These are phyloP conservation scores for Metellina segmentata DNA, from an alignment of 2,888 invertebrate genomes.

Conservation along the genomic window DNA sequence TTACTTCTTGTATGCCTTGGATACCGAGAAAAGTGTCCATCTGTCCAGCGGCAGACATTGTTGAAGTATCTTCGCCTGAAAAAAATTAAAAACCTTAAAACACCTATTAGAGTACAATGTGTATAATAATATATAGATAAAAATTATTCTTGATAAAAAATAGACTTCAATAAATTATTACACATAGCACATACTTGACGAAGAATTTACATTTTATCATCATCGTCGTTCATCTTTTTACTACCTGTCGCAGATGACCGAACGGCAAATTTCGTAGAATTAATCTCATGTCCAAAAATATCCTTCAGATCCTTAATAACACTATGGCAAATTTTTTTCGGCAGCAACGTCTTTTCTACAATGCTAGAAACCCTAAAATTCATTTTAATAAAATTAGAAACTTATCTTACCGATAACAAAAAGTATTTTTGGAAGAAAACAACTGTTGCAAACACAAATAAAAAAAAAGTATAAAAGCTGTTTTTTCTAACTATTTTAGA, in stretches of 20 bases:
- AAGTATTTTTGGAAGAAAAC: no score
- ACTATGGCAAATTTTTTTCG: conserved; percentile 21
- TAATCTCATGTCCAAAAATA: conserved; percentile 9
- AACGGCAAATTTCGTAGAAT: conserved; percentile 7
- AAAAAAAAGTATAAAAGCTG: no score
- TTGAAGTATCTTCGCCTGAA: conserved; percentile 89
- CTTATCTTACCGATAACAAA: no score
- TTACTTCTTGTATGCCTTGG: conserved; percentile 79
- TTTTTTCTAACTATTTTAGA: no score
- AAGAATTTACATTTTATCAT: neutral
- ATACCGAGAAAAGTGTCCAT: conserved; percentile 90
- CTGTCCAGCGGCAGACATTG: conserved; percentile 91
- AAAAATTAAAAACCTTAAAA: neutral
- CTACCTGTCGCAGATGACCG: conserved; percentile 55
- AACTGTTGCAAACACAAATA: no score
- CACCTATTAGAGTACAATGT: no score
- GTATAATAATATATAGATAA: no score
- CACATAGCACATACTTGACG: no score
- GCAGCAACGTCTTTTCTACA: conserved; percentile 11
- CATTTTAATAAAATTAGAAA: neutral
- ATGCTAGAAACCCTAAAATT: conserved; percentile 4
- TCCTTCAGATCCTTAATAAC: conserved; percentile 4
- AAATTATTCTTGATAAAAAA: no score
- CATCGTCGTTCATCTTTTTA: neutral
- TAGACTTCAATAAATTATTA: no score